Evolutionary conservation across 1,140 invertebrate genomes (phyloP).

Genomic region (Eubasilissa regina): DNA sequence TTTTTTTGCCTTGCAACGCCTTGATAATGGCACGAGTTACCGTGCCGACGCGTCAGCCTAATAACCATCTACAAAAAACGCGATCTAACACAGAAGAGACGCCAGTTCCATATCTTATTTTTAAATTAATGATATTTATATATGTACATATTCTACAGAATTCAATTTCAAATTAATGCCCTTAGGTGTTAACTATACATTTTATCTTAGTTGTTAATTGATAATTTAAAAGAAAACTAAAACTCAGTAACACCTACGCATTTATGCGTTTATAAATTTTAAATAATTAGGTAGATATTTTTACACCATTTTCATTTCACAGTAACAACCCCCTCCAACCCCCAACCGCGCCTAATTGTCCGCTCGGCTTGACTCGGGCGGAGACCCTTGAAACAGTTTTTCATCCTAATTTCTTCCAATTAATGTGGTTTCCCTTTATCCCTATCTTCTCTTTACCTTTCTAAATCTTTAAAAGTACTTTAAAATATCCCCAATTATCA

Average conservation of each 20-base stretch:
- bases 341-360: constrained; percentile 30
- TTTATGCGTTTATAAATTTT: constrained; percentile 34
- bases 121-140: too few relatives aligned
- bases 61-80: too few relatives aligned
- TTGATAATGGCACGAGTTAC: too few relatives aligned
- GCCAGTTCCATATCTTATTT: too few relatives aligned
- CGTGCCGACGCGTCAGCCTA: too few relatives aligned
- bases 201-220: not conserved
- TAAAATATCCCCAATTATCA: constrained; percentile 45
- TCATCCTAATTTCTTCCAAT: constrained; percentile 48
- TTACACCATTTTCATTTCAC: constrained; percentile 40
- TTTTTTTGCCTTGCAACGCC: too few relatives aligned
- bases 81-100: too few relatives aligned
- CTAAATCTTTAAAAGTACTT: constrained; percentile 40
- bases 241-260: constrained; percentile 11
- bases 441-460: constrained; percentile 38
- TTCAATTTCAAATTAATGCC: too few relatives aligned
- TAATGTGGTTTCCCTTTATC: constrained; percentile 43
- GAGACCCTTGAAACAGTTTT: constrained; percentile 34
- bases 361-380: not conserved
- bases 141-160: too few relatives aligned
- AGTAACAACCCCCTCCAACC: constrained; percentile 17
- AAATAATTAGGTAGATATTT: constrained; percentile 19
- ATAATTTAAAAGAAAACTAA: not conserved
- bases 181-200: not conserved